Base-by-base conservation (phyloP, 2,113 vertebrate species). In the Marmota flaviventris region DNA sequence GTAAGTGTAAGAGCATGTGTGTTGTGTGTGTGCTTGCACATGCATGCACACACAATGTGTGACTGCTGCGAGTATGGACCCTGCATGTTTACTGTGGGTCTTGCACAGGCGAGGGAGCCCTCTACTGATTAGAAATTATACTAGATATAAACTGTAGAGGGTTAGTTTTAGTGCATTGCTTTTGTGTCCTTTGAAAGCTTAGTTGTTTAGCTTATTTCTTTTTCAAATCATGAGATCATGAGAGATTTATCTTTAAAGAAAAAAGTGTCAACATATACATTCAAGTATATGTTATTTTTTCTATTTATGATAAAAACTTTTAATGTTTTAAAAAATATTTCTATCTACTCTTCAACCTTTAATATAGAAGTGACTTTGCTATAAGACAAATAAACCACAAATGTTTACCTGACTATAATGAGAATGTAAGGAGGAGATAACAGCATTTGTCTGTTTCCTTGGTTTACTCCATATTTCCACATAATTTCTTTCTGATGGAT, bases 21-120 rank as follows among this genome's bases (percentile, higher is more conserved):
- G 22, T 3, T 22, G 81, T 16, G 18, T 24, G 58, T 24, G 0
- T 29, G 65, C 18, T 58, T 2, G 18, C 34, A 37, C 20, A 24
- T 0, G 17, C 78, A n/a, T 0, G 37, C 56, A 5, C 56, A 70
- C 78, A 37, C 20, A 9, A 24, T 11, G 53, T 14, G 42, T 95
- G 77, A 84, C 75, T 83, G 67, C 72, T 81, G 56, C 53, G 2
- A 56, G 70, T 78, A 70, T 32, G n/a, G 86, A 73, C 11, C 42
- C n/a, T 81, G 79, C 51, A 1, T 95, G 58, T 89, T 25, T 63
- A 76, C 85, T 63, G 73, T 16, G 7, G 3, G 76, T 51, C 98
- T 98, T 90, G 79, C 72, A 98, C 94, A 98, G 99, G 39, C 98
- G 96, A 99, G 98, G 98, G 98, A 98, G 99, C 99, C 99, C 99